Base-by-base conservation (phyloP, 2,113 vertebrate species). In the Ivindomyrus marchei region DNA sequence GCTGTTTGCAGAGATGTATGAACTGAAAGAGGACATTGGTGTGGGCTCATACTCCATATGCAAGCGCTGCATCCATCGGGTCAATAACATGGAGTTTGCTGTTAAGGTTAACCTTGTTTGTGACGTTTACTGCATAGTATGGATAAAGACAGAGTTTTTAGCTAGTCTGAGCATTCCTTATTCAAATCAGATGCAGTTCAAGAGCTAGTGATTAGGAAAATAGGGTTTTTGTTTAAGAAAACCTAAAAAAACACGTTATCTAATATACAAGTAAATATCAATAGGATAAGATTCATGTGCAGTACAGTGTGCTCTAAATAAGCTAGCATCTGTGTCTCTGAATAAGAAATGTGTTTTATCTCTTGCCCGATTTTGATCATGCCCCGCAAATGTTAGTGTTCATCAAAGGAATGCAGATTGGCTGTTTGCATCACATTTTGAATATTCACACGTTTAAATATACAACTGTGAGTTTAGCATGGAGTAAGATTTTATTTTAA, bases 1-100 rank as follows among this genome's bases (percentile, higher is more conserved):
- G 2, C 97, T 97, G 92, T 98, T 99, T 94, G 96, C 94, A 7
- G 97, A 99, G 88, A 94, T 97, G 3, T 99, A 99, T 50, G 98
- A 99, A 90, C 94, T 98, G 89, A 98, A 98, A 93, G 98, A 99
- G 92, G 98, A 99, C 95, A 99, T 99, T 5, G 98, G 98, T 8
- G 96, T 99, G 80, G 98, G 98, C 2, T 99, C 98, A 46, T 99
- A 99, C 92, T 99, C 98, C 0, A 97, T 99, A 89, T 99, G 98
- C 93, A 99, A 99, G 93, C 96, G 97, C 62, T 99, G 98, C 89
- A 91, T 99, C 88, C 98, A 99, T 93, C 92, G 95, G 94, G 95
- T 96, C 93, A 97, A 97, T 58, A 96, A 96, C 87, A 96, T 97
- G 97, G 98, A 99, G 94, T 99, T 98, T 94, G 98, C 98, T 92